phyloP scores from a whole-genome alignment of 2,888 invertebrate genomes.

The Acanthosoma haemorrhoidale region DNA sequence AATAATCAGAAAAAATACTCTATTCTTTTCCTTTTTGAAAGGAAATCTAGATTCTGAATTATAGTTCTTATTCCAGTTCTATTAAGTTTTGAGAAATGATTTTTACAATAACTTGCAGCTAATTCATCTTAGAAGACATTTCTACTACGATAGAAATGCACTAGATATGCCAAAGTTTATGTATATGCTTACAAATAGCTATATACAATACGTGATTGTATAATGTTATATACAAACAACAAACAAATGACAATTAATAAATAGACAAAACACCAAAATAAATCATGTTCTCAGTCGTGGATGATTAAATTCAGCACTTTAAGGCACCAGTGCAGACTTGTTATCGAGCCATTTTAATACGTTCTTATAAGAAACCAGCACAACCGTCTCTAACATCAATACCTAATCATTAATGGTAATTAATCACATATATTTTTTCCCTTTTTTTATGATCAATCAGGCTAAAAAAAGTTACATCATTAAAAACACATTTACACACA shows the following conservation, averaged over 20 bases:
- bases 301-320: not conserved
- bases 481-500: conserved; percentile 4
- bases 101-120: no score
- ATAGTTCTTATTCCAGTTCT: not conserved
- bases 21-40: not conserved
- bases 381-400: not conserved
- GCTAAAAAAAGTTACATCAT: not conserved
- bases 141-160: not conserved
- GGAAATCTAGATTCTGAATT: not conserved
- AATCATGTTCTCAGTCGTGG: not conserved
- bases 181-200: no score
- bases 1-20: not conserved
- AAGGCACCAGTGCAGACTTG: conserved; percentile 15
- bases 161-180: not conserved
- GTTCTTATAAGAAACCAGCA: not conserved
- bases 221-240: no score
- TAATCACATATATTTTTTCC: not conserved
- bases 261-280: not conserved
- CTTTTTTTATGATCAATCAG: not conserved
- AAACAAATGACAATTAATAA: not conserved
- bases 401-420: not conserved
- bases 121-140: not conserved
- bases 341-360: not conserved
- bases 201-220: no score
- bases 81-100: not conserved